Percentiles rank a stretch among this genome's conserved stretches.
Conservation (phyloP, 2,797 vertebrate genomes). For the Myotis findleyi region DNA sequence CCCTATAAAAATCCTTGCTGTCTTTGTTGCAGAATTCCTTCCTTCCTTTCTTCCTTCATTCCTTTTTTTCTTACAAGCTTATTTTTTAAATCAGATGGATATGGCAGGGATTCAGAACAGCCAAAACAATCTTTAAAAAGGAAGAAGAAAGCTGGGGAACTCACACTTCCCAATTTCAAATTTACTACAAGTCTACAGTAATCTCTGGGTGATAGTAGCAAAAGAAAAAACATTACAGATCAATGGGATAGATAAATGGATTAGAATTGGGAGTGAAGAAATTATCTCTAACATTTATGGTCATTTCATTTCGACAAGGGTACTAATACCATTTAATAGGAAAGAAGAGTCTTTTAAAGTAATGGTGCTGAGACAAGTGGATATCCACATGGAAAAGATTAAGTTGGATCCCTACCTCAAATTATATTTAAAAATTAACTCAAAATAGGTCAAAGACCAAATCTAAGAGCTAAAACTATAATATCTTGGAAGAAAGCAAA, state of each 20-base stretch:
- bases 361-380: not conserved
- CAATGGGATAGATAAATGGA: not conserved
- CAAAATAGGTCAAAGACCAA: not conserved
- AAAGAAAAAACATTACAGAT: not conserved
- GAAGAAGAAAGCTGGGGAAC: not conserved
- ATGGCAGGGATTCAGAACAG: not conserved
- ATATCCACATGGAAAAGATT: not conserved
- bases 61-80: not conserved
- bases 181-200: not conserved
- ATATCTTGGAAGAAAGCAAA: not conserved
- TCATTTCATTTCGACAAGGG: not conserved
- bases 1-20: not conserved
- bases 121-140: not conserved
- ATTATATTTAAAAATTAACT: not conserved
- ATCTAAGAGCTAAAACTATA: not conserved
- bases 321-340: not conserved
- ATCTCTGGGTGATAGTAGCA: not conserved
- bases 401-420: not conserved
- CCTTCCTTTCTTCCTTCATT: not conserved
- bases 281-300: not conserved
- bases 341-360: not conserved
- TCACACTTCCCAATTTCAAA: not conserved
- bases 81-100: not conserved
- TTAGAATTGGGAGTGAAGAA: not conserved
- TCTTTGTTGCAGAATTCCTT: not conserved